Percentiles rank a stretch among this genome's conserved stretches.
phyloP scores from a whole-genome alignment of 2,888 invertebrate species.

The Archips crataeganus region DNA sequence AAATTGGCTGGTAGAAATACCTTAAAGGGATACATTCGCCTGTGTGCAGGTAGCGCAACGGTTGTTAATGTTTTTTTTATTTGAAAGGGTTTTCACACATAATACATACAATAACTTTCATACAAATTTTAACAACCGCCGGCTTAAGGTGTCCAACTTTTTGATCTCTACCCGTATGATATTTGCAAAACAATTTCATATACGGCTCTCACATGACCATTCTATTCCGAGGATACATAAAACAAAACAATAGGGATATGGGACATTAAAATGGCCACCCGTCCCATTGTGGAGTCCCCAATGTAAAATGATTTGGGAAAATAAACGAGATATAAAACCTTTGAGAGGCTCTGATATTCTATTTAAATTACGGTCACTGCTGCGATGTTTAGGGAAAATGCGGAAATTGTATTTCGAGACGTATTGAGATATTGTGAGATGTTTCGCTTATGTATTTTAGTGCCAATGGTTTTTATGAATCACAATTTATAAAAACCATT shows the following conservation, averaged over 20 bases:
- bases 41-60: too few relatives aligned
- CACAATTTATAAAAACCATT: too few relatives aligned
- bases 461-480: background rate
- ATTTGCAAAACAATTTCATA: background rate
- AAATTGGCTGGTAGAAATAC: too few relatives aligned
- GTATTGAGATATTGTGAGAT: background rate
- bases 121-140: too few relatives aligned
- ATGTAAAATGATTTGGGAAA: conserved; percentile 38
- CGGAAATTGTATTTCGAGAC: conserved; percentile 13
- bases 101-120: too few relatives aligned
- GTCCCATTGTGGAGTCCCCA: conserved; percentile 8
- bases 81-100: too few relatives aligned
- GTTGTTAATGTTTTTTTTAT: too few relatives aligned
- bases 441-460: background rate
- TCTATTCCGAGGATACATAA: conserved; percentile 42
- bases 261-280: conserved; percentile 30
- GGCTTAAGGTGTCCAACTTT: too few relatives aligned
- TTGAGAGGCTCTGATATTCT: conserved; percentile 24
- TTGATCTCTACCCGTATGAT: too few relatives aligned
- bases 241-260: conserved; percentile 40
- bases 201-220: conserved; percentile 31
- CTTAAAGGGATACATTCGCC: too few relatives aligned
- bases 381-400: conserved; percentile 3
- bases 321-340: conserved; percentile 38
- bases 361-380: conserved; percentile 32